Conservation (phyloP, 2,888 invertebrate species). For the Brachylomia viminalis region DNA sequence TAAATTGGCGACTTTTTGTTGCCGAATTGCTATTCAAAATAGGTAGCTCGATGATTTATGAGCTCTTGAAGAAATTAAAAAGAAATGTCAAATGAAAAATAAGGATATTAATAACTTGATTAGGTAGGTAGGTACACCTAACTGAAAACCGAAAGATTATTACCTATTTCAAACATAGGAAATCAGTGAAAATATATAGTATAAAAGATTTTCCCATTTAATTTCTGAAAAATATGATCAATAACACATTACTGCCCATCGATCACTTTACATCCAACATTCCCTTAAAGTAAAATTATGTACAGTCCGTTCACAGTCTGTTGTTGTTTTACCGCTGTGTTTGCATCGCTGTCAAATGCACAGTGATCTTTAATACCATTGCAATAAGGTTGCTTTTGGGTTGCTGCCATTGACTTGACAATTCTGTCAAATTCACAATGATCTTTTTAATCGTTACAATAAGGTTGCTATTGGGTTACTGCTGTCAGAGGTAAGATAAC, state of each 20-base stretch:
- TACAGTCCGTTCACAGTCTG: no score
- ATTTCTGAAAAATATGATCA: neutral
- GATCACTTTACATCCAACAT: conserved; percentile 24
- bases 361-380: no score
- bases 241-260: conserved; percentile 2
- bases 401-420: no score
- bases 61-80: neutral
- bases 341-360: no score
- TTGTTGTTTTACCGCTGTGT: no score
- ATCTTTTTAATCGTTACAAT: no score
- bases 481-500: no score
- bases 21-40: conserved; percentile 7
- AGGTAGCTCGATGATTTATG: neutral
- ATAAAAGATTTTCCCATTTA: neutral
- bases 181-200: neutral
- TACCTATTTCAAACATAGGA: no score
- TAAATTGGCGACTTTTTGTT: conserved; percentile 26
- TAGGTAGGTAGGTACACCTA: neutral
- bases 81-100: neutral
- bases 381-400: no score
- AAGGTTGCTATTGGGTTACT: no score
- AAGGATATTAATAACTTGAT: neutral
- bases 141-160: neutral
- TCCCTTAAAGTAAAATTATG: conserved; percentile 31
- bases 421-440: no score